These are phyloP conservation scores for Araneus ventricosus DNA, from an alignment of 1,140 invertebrate species.

Conservation along the genomic window DNA sequence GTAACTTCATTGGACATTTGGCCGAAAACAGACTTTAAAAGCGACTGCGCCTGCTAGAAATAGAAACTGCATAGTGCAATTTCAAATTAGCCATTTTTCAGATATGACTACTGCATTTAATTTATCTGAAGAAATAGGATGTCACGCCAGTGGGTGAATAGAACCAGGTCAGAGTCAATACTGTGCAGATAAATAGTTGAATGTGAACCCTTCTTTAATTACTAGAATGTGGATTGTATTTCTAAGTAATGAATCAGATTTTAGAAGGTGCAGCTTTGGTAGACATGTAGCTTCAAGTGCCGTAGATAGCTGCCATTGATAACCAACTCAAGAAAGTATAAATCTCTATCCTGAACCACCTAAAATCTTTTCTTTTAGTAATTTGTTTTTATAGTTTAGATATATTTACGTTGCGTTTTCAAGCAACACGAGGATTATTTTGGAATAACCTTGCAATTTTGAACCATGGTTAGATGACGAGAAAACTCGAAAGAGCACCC, in stretches of 20 bases:
- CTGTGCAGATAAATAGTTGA: background rate
- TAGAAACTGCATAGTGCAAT: background rate
- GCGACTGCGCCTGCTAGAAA: background rate
- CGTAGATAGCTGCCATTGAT: too few relatives aligned
- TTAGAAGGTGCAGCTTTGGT: background rate
- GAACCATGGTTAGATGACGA: too few relatives aligned
- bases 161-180: background rate
- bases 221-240: background rate
- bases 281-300: too few relatives aligned
- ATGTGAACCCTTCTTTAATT: background rate
- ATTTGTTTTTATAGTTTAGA: too few relatives aligned
- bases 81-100: background rate
- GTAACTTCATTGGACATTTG: background rate
- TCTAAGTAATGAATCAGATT: background rate
- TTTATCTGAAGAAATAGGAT: background rate
- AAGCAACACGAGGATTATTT: too few relatives aligned
- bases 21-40: background rate
- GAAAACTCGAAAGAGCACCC: too few relatives aligned
- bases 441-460: too few relatives aligned
- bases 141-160: background rate
- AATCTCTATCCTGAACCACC: too few relatives aligned
- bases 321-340: too few relatives aligned
- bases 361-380: too few relatives aligned
- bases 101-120: background rate
- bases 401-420: too few relatives aligned